Conservation (phyloP, 2,113 vertebrate species). For the Noturus placidus region DNA sequence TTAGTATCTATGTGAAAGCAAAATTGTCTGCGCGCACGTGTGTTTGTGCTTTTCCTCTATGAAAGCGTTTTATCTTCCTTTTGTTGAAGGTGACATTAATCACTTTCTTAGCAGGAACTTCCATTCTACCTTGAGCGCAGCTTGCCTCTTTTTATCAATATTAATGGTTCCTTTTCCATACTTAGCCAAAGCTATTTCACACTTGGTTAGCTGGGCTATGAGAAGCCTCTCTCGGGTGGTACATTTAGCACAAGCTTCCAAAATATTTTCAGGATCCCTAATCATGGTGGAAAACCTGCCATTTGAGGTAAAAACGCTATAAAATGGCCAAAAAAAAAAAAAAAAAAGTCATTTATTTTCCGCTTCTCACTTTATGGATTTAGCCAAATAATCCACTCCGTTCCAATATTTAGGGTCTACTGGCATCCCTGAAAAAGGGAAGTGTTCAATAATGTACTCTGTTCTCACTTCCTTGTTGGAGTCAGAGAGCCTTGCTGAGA, state of each 20-base stretch:
- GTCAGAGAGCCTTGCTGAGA: conserved; percentile 12
- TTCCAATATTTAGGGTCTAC: conserved; percentile 38
- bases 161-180: conserved; percentile 77
- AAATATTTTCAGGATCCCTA: conserved; percentile 73
- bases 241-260: conserved; percentile 69
- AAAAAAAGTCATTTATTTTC: conserved; percentile 63
- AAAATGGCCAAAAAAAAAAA: conserved; percentile 47
- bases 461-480: conserved; percentile 17
- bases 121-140: conserved; percentile 77
- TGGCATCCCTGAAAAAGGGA: conserved; percentile 60
- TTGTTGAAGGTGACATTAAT: conserved; percentile 77
- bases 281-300: conserved; percentile 65
- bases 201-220: conserved; percentile 75
- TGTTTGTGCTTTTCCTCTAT: conserved; percentile 47
- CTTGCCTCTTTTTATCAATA: conserved; percentile 77
- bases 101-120: conserved; percentile 72
- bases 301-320: conserved; percentile 59
- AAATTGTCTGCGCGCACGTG: not conserved
- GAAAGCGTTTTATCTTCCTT: conserved; percentile 58
- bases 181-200: conserved; percentile 81
- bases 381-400: conserved; percentile 22
- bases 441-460: conserved; percentile 63
- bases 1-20: not conserved
- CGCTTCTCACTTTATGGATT: conserved; percentile 19
- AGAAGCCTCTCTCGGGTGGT: conserved; percentile 73